A percentile compares a stretch with the other conserved stretches of the same genome.
phyloP scores from a whole-genome alignment of 2,797 vertebrate genomes.

The Chrysocyon brachyurus region DNA sequence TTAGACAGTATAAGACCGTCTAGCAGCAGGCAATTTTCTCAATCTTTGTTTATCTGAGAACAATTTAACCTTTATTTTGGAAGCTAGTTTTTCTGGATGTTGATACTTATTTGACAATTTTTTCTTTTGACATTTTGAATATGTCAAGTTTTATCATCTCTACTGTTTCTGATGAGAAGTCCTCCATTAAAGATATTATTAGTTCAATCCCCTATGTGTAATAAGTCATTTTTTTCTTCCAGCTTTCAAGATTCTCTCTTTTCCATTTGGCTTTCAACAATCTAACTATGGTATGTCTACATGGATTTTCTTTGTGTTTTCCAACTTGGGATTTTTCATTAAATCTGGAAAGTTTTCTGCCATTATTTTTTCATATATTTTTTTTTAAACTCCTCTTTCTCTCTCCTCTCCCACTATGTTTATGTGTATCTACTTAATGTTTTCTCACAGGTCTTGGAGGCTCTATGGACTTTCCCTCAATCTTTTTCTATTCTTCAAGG shows the following conservation, averaged over 20 bases:
- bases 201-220: not conserved
- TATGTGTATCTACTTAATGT: not conserved
- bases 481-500: not conserved
- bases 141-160: not conserved
- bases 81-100: not conserved
- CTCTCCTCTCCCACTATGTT: not conserved
- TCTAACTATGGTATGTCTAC: not conserved
- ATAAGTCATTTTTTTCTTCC: not conserved
- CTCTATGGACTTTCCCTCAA: not conserved
- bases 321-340: not conserved
- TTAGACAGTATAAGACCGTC: not conserved
- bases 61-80: not conserved
- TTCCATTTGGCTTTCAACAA: not conserved
- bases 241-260: not conserved
- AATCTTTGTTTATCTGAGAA: not conserved
- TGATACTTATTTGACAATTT: not conserved
- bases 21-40: not conserved
- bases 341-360: conserved; percentile 26
- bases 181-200: not conserved
- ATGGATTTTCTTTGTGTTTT: not conserved
- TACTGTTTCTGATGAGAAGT: not conserved
- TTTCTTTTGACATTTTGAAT: not conserved
- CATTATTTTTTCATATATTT: conserved; percentile 18
- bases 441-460: not conserved
- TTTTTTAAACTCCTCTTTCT: not conserved